phyloP scores from a whole-genome alignment of 2,888 invertebrate genomes.

The Drepana falcataria region DNA sequence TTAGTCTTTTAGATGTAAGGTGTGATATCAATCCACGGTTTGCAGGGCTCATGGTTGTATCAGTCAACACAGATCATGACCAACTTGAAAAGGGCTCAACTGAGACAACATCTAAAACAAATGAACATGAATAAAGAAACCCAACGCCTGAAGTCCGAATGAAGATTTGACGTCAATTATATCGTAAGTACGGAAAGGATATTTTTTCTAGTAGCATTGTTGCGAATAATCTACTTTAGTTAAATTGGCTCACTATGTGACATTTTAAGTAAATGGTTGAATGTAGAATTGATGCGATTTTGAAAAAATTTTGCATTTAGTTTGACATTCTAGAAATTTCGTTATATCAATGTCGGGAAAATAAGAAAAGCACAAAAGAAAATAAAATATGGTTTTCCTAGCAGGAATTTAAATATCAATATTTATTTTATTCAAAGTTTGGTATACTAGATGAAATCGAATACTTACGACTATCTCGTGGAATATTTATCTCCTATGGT shows the following conservation, averaged over 20 bases:
- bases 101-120: constrained; percentile 82
- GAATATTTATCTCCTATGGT: too few relatives aligned
- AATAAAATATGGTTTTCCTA: too few relatives aligned
- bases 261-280: neutral
- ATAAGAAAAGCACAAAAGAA: too few relatives aligned
- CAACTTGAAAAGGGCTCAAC: constrained; percentile 88
- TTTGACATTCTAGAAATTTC: too few relatives aligned
- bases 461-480: too few relatives aligned
- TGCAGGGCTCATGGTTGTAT: constrained; percentile 93
- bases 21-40: constrained; percentile 13
- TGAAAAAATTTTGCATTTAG: too few relatives aligned
- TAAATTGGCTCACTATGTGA: neutral
- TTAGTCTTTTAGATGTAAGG: too few relatives aligned
- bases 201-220: constrained; percentile 31
- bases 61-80: constrained; percentile 93
- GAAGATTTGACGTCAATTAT: constrained; percentile 32
- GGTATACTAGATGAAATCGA: too few relatives aligned
- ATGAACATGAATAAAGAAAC: constrained; percentile 63
- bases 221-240: neutral
- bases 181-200: constrained; percentile 28
- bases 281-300: too few relatives aligned
- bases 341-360: too few relatives aligned
- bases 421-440: too few relatives aligned
- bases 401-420: too few relatives aligned
- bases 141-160: constrained; percentile 54